Evolutionary conservation across 1,140 invertebrate species (phyloP).

Genomic region (Diachasmimorpha longicaudata): DNA sequence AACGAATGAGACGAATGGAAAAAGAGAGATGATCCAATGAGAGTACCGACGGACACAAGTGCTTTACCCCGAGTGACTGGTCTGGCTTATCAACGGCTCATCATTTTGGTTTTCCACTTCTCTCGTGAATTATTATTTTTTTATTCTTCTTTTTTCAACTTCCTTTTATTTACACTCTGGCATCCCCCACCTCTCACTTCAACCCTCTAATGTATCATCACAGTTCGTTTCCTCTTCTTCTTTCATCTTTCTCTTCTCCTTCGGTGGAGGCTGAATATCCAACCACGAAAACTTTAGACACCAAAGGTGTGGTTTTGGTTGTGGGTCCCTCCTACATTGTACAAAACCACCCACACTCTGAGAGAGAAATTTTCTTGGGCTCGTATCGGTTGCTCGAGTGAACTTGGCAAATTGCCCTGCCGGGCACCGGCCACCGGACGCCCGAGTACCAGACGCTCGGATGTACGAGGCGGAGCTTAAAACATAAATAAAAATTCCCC

Average conservation of each 20-base stretch:
- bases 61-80: conserved; percentile 42
- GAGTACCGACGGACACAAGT: conserved; percentile 36
- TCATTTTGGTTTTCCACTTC: conserved; percentile 37
- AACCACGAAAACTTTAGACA: background rate
- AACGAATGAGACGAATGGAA: background rate
- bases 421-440: conserved; percentile 3
- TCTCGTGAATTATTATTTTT: background rate
- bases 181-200: conserved; percentile 12
- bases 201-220: conserved; percentile 12
- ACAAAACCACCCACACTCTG: conserved; percentile 40
- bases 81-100: conserved; percentile 55
- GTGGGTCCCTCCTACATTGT: conserved; percentile 46
- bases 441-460: background rate
- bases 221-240: background rate
- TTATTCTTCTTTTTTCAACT: background rate
- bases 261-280: background rate
- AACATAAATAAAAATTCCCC: background rate
- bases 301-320: conserved; percentile 43
- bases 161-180: background rate
- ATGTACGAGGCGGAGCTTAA: conserved; percentile 18
- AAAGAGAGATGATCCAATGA: conserved; percentile 17
- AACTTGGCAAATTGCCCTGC: conserved; percentile 16
- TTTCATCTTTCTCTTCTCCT: conserved; percentile 2
- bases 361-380: background rate
- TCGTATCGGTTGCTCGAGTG: background rate